Evolutionary conservation across 2,888 invertebrate genomes (phyloP), one percentile per base, ranked within the genome.

Genomic region (Tiliacea citrago): DNA sequence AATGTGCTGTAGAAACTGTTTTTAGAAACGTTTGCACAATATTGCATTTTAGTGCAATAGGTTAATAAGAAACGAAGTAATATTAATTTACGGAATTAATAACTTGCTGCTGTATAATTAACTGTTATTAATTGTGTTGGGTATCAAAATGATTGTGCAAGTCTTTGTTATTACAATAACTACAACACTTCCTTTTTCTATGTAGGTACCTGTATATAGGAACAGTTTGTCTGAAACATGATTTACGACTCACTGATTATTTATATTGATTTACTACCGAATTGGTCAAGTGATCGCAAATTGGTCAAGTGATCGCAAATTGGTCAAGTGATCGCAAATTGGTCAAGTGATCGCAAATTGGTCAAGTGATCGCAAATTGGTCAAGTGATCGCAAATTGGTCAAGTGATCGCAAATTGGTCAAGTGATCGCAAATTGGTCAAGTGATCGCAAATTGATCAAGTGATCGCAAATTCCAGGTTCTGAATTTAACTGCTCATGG

Each of bases 61-160:
- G 73, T 78, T 69, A 77, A 35, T 42, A 47, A 39, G 29, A 79
- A 79, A 57, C 29, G 63, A 68, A 66, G 57, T 42, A 47, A 74
- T 70, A 68, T 51, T 57, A 35, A 79, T 79, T 57, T 81, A 47
- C 21, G 13, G 13, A 79, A 83, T 79, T 16, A 73, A 49, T 63
- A 70, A 77, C 58, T 53, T 49, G 18, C 35, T 29, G 53, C 42
- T 75, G 39, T 35, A 6, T 62, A 66, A 68, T 68, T 73, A 58
- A 18, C 35, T 60, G 9, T 12, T 42, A 39, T 39, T 39, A 39
- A 39, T 7, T 39, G 39, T 39, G 39, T 68, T 55, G n/a, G n/a
- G n/a, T n/a, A 35, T 7, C 51, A 39, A 78, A 68, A 83, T 53
- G 9, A 12, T 60, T 53, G 49, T 57, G 71, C 63, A 65, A 82